phyloP scores from a whole-genome alignment of 2,888 invertebrate species.

The Ptycholaimellus sp. region DNA sequence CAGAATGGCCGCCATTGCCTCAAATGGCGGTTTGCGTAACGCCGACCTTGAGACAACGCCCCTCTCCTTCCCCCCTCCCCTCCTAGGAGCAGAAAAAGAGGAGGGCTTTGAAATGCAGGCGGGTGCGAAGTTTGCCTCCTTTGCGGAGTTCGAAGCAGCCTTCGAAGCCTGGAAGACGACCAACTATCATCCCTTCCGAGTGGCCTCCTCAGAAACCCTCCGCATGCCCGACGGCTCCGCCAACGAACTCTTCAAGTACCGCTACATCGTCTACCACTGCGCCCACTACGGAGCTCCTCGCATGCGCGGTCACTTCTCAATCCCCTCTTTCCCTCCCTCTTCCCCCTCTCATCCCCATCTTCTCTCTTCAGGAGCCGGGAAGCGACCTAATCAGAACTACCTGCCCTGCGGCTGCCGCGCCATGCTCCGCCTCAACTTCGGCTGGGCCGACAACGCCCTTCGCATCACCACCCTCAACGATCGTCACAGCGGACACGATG shows the following conservation, averaged over 20 bases:
- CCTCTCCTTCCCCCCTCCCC: too few relatives aligned
- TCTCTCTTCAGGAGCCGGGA: slow-evolving; percentile 17
- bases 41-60: too few relatives aligned
- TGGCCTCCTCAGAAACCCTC: slow-evolving; percentile 18
- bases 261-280: slow-evolving; percentile 23
- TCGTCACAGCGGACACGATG: slow-evolving; percentile 9
- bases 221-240: slow-evolving; percentile 9
- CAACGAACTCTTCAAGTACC: slow-evolving; percentile 14
- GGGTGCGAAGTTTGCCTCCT: slow-evolving; percentile 9
- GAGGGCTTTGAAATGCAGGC: background rate
- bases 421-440: slow-evolving; percentile 20
- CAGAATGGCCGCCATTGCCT: too few relatives aligned
- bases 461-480: slow-evolving; percentile 10
- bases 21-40: too few relatives aligned
- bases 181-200: slow-evolving; percentile 16
- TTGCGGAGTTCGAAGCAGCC: slow-evolving; percentile 12
- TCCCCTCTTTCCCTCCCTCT: too few relatives aligned
- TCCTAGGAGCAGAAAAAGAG: too few relatives aligned
- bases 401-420: slow-evolving; percentile 20
- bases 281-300: slow-evolving; percentile 19
- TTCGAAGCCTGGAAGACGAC: slow-evolving; percentile 17
- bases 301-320: slow-evolving; percentile 14
- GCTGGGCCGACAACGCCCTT: slow-evolving; percentile 12
- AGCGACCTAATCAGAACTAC: slow-evolving; percentile 22
- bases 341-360: too few relatives aligned